These are phyloP conservation scores for Temnothorax rugatulus DNA, from an alignment of 2,888 invertebrate species.

Conservation along the genomic window DNA sequence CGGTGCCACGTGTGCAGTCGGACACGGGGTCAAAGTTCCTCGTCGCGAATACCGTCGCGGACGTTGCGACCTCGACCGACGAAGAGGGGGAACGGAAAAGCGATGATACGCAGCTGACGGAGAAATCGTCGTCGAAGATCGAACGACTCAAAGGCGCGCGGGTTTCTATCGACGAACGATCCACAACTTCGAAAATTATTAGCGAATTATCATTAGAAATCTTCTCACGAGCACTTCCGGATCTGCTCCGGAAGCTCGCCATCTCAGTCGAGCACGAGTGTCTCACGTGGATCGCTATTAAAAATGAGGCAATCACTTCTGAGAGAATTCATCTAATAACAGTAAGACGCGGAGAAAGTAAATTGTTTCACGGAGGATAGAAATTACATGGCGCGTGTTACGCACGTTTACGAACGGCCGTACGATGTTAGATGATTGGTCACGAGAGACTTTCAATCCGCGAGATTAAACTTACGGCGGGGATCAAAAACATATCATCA, in stretches of 20 bases:
- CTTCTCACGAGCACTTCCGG: not conserved
- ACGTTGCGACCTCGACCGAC: slow-evolving; percentile 27
- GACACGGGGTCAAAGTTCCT: slow-evolving; percentile 70
- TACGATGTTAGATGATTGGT: not conserved
- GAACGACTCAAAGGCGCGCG: not conserved
- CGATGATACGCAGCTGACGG: not conserved
- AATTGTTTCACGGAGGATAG: slow-evolving; percentile 13
- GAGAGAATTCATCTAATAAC: slow-evolving; percentile 1
- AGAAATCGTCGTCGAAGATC: not conserved
- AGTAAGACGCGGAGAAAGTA: slow-evolving; percentile 22
- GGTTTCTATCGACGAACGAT: not conserved
- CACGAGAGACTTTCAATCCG: not conserved
- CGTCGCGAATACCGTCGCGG: slow-evolving; percentile 23
- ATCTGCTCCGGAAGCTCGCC: not conserved
- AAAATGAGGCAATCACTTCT: not conserved
- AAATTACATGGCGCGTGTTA: slow-evolving; percentile 20
- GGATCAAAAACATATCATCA: not conserved
- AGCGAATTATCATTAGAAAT: not conserved
- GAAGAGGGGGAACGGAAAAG: not conserved
- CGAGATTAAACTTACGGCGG: not conserved
- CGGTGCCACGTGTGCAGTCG: slow-evolving; percentile 53
- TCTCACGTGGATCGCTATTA: not conserved
- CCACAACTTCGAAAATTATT: not conserved
- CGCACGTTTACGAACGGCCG: not conserved
- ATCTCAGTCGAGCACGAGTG: not conserved